Evolutionary conservation across 2,113 vertebrate genomes (phyloP), one percentile per base, ranked within the genome.

Genomic region (Sphaerodactylus townsendi): DNA sequence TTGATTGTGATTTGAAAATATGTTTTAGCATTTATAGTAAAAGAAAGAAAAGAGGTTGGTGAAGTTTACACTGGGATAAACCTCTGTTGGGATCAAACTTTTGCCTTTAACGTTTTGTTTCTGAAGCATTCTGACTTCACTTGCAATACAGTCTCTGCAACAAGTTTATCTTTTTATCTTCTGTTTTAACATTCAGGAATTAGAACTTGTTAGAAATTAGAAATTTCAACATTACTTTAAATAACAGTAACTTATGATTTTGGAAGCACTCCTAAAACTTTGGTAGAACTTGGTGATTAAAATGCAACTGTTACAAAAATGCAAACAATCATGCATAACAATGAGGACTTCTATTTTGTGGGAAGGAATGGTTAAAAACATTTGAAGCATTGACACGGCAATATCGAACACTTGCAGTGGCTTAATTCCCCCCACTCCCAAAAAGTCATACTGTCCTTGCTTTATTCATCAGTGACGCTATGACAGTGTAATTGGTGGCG

Each of bases 211-310:
- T 48, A 0, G 0, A 80, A 14, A 5, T 48, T 0, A n/a, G n/a
- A n/a, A 71, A 84, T 91, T 91, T 91, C 86, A 85, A 35, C 59
- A 69, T 70, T n/a, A 48, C 35, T 87, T 91, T 6, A 6, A 50
- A 39, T 19, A 71, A 79, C 37, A 86, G 25, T 35, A 70, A 2
- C 41, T 41, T 19, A 14, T 64, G 37, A 28, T 3, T 14, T 17
- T 17, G 30, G 59, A 1, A 37, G 35, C 64, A 56, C 9, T 48
- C 79, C 15, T 75, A 75, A 33, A 46, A 66, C 59, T 44, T 79
- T 39, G 37, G 35, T 28, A 77, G 5, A 77, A 17, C 21, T 10
- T 33, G 50, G 73, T 33, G 13, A 35, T 50, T 50, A 37, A 37
- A 37, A 66, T 66, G 23, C 56, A 59, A 59, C 56, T 56, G 19